Base-by-base conservation (phyloP, 2,888 invertebrate species). In the Oscheius myriophilus region DNA sequence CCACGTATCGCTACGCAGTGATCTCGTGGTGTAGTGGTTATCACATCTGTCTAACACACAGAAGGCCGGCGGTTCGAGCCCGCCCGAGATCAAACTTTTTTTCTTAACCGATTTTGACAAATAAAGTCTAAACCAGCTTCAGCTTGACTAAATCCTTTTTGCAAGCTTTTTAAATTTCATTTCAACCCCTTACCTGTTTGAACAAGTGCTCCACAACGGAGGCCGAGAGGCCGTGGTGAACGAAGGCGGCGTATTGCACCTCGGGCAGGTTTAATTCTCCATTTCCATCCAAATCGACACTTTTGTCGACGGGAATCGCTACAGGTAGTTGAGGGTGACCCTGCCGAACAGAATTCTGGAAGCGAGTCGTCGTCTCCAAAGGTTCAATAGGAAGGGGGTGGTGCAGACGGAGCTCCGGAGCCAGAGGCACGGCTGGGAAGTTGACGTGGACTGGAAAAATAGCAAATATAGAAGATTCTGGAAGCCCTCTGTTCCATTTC, bases 171-270 rank as follows among this genome's bases (percentile, higher is more conserved):
- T n/a, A n/a, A n/a, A n/a, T n/a, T n/a, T n/a, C n/a, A n/a, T 41
- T 14, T 11, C 41, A 33, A 59, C 16, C 23, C 26, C n/a, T n/a
- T 26, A 83, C 83, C 75, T 82, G 73, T 42, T 81, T 78, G 72
- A 85, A 84, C 62, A 83, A 72, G 39, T 76, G 77, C 67, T 84
- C 78, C n/a, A 85, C 81, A 26, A 85, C 85, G n/a, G 77, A 76
- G n/a, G 80, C 81, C 0, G 81, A 78, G n/a, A 84, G 75, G n/a
- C 83, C 83, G 67, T 84, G 82, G 63, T 84, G 83, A 23, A 83
- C 80, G 52, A 85, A 85, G 18, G 83, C 85, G 21, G 85, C 85
- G 69, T 85, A 85, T 45, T 83, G 79, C 14, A 84, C 82, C 68
- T 85, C 85, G 26, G 75, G 70, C 46, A 85, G 72, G 49, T 79